Percentiles rank a stretch among this genome's conserved stretches.
These are phyloP conservation scores for Diuraphis noxia DNA, from an alignment of 1,140 invertebrate species.

Conservation along the genomic window DNA sequence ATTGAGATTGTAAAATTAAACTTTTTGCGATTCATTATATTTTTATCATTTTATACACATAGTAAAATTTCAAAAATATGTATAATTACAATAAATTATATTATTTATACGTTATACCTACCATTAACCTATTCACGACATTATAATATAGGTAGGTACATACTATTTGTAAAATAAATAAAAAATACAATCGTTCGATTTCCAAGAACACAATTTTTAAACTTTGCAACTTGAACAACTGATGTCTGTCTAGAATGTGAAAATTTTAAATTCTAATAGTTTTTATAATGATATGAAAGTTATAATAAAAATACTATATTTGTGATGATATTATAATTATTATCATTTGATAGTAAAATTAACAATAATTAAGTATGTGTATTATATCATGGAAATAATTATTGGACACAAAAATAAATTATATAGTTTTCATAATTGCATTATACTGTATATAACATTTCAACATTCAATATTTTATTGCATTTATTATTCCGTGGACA, in stretches of 20 bases:
- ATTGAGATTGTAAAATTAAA: background rate
- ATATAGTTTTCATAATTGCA: background rate
- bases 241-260: no score
- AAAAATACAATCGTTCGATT: no score
- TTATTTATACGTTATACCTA: no score
- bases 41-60: background rate
- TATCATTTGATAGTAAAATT: background rate
- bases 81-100: background rate
- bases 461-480: background rate
- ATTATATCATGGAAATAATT: background rate
- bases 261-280: no score
- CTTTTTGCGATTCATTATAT: background rate
- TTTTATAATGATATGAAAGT: no score
- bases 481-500: background rate
- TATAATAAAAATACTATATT: background rate
- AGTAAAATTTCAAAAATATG: background rate
- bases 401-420: background rate
- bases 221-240: no score
- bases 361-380: background rate
- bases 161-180: no score
- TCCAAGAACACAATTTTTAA: no score
- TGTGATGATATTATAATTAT: background rate
- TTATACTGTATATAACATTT: background rate
- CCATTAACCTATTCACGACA: background rate
- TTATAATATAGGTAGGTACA: background rate